Evolutionary conservation across 2,888 invertebrate genomes (phyloP).

Genomic region (Aquatica leii): DNA sequence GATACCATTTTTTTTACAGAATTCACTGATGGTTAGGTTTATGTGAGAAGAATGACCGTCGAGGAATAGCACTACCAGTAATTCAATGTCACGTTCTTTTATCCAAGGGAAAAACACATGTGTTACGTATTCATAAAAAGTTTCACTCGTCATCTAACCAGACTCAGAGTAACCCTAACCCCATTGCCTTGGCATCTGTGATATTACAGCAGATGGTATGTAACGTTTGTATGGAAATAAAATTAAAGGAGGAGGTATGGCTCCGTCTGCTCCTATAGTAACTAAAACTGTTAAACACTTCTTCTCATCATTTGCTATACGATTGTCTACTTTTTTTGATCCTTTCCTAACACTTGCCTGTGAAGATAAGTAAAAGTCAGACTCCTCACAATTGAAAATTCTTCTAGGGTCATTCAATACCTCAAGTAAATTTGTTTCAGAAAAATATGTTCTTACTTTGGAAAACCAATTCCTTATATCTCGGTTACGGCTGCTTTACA

Average conservation of each 20-base stretch:
- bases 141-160: too few species aligned
- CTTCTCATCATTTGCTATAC: slow-evolving; percentile 1
- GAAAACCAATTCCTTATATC: neutral
- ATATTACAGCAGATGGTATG: neutral
- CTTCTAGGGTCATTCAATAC: neutral
- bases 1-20: neutral
- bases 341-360: neutral
- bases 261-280: neutral
- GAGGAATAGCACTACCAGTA: neutral
- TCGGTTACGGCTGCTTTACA: too few species aligned
- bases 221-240: neutral
- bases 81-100: neutral
- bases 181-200: neutral
- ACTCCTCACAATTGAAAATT: neutral
- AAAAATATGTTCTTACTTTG: neutral
- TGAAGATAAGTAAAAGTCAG: neutral
- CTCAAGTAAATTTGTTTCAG: neutral
- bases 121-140: slow-evolving; percentile 4
- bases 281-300: neutral
- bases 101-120: neutral
- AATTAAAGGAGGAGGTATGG: neutral
- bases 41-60: neutral
- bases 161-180: neutral
- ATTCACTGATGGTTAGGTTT: neutral
- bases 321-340: neutral